phyloP scores from a whole-genome alignment of 2,797 vertebrate species.

The Ptychobarbus kaznakovi region DNA sequence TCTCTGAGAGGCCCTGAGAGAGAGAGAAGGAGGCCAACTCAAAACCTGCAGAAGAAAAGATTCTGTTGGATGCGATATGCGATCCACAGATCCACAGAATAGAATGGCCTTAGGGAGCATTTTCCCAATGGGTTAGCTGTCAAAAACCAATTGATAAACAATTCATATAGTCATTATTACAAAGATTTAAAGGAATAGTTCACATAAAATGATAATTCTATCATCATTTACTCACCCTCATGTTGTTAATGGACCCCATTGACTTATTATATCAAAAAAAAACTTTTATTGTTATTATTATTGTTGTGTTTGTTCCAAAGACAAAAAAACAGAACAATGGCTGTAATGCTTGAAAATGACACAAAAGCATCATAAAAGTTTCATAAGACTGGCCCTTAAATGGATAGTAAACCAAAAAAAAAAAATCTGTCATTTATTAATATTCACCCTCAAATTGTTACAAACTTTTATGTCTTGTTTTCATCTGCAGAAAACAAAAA shows the following conservation, averaged over 20 bases:
- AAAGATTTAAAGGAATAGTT: neutral
- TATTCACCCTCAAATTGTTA: neutral
- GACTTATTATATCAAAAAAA: neutral
- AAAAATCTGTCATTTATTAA: neutral
- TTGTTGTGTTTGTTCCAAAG: neutral
- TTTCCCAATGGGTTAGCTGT: neutral
- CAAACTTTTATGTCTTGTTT: neutral
- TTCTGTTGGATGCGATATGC: neutral
- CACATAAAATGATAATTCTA: neutral
- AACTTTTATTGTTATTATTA: neutral
- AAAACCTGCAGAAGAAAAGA: conserved; percentile 20
- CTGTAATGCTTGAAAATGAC: neutral
- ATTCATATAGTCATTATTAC: too few species aligned
- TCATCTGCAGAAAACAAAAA: too few species aligned
- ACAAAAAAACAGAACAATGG: neutral
- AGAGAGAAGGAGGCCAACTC: neutral
- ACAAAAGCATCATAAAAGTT: neutral
- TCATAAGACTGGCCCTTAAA: neutral
- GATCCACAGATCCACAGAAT: conserved; percentile 29
- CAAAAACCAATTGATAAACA: neutral
- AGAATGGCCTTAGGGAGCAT: neutral
- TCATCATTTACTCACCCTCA: neutral
- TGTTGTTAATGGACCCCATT: neutral
- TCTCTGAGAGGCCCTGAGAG: conserved; percentile 37
- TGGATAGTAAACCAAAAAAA: neutral